A percentile compares a stretch with the other conserved stretches of the same genome.
Conservation (phyloP, 2,113 vertebrate genomes). For the Otus sunia region DNA sequence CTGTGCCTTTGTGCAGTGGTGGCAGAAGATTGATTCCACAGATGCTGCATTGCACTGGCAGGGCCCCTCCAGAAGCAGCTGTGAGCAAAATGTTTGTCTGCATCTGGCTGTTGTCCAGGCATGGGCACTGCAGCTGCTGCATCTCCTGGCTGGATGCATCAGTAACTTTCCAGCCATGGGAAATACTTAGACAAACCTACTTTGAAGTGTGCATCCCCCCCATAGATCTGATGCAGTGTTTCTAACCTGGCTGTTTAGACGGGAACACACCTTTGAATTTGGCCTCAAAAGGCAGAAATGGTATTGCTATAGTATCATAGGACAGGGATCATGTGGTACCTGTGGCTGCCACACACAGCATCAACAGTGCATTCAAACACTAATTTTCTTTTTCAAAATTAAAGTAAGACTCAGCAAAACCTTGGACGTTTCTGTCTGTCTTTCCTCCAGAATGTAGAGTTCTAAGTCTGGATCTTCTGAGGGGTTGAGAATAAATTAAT, state of each 20-base stretch:
- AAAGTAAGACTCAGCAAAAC: not conserved
- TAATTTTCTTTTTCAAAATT: not conserved
- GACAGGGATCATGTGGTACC: not conserved
- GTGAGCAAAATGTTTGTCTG: not conserved
- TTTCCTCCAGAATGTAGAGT: not conserved
- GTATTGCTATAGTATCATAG: not conserved
- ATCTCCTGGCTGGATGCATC: fast-evolving
- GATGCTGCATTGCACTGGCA: fast-evolving
- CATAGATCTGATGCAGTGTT: not conserved
- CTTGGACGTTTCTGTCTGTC: not conserved
- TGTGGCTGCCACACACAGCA: not conserved
- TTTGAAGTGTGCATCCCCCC: not conserved
- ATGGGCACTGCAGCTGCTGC: not conserved
- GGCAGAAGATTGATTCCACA: not conserved
- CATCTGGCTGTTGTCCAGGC: not conserved
- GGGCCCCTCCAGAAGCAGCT: not conserved
- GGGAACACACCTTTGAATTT: not conserved
- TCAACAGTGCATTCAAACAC: not conserved
- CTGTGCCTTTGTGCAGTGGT: not conserved
- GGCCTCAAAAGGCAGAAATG: not conserved
- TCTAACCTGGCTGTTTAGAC: not conserved
- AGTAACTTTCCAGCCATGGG: not conserved
- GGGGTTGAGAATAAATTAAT: not conserved
- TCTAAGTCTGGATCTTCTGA: not conserved
- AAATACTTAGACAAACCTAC: not conserved